Evolutionary conservation across 2,888 invertebrate species (phyloP), one percentile per base, ranked within the genome.

Genomic region (Alviniconcha strummeri): DNA sequence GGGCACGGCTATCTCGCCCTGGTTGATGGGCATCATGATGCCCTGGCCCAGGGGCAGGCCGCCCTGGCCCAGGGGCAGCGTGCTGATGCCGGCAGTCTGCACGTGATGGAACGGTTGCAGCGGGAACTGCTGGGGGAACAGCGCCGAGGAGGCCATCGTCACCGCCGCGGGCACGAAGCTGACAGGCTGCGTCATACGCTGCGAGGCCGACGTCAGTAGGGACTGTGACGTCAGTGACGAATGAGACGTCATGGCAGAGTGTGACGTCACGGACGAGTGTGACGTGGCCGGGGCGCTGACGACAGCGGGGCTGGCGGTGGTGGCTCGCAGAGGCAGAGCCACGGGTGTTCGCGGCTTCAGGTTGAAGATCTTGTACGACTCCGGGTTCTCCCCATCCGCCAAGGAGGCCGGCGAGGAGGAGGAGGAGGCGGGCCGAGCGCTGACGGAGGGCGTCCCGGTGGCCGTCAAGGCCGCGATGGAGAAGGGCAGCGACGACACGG

Each of bases 361-460:
- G 76, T 91, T 91, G 80, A 91, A 91, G 57, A 91, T 91, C 77
- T 91, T 89, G 83, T 90, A 91, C 17, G 90, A 88, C 77, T 91
- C 91, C 17, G 90, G 90, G 76, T 89, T 87, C 0, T 87, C 82
- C 52, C 87, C 88, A 36, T 88, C 89, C 17, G 78, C 82, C 75
- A 85, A 86, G 1, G 71, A 75, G 13, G 71, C 71, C 52, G 7
- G 82, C 11, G 55, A n/a, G 55, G 75, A 55, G 9, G 55, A 15
- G 17, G 76, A 19, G 69, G 69, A 69, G 8, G 15, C 19, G 3
- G 19, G 72, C 15, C 8, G 5, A 17, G 9, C 19, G 8, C 8
- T 13, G 57, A 55, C 8, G 56, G 57, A 57, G n/a, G 57, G n/a
- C n/a, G 19, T 9, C 6, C 56, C 56, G 4, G 75, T 15, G 55